Evolutionary conservation across 1,140 invertebrate species (phyloP).

Genomic region (Kradibia gibbosae): DNA sequence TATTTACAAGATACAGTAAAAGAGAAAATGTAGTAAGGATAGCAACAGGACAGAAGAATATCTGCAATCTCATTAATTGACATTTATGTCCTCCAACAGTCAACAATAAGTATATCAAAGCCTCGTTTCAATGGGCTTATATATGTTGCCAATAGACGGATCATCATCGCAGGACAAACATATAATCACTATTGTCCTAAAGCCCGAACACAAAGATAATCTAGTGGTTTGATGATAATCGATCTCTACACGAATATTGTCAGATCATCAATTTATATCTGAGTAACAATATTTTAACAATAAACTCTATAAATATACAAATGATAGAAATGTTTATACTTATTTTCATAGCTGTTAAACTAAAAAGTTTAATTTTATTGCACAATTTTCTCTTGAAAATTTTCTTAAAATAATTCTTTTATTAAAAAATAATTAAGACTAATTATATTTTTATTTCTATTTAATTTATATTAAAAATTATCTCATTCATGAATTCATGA

Average conservation of each 20-base stretch:
- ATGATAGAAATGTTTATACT: too few relatives aligned
- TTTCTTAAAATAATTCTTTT: too few relatives aligned
- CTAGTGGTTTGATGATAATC: slow-evolving; percentile 32
- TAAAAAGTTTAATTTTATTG: too few relatives aligned
- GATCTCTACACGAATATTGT: background rate
- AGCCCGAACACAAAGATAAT: slow-evolving; percentile 40
- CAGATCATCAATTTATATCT: slow-evolving; percentile 25
- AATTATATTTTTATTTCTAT: too few relatives aligned
- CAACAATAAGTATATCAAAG: slow-evolving; percentile 6
- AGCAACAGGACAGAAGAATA: background rate
- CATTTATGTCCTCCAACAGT: slow-evolving; percentile 6
- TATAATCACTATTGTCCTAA: slow-evolving; percentile 36
- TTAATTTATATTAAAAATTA: too few relatives aligned
- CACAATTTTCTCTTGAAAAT: too few relatives aligned
- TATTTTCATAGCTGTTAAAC: too few relatives aligned
- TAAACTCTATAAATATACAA: background rate
- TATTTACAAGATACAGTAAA: background rate
- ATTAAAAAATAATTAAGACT: too few relatives aligned
- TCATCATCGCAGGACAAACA: slow-evolving; percentile 5
- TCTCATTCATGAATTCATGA: too few relatives aligned
- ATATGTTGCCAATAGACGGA: slow-evolving; percentile 20
- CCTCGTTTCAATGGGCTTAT: background rate
- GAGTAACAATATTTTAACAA: slow-evolving; percentile 25
- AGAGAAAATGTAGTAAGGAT: background rate
- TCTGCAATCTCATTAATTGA: background rate